A percentile compares a stretch with the other conserved stretches of the same genome.
These are phyloP conservation scores for Chanos chanos DNA, from an alignment of 2,797 vertebrate species.

Conservation along the genomic window DNA sequence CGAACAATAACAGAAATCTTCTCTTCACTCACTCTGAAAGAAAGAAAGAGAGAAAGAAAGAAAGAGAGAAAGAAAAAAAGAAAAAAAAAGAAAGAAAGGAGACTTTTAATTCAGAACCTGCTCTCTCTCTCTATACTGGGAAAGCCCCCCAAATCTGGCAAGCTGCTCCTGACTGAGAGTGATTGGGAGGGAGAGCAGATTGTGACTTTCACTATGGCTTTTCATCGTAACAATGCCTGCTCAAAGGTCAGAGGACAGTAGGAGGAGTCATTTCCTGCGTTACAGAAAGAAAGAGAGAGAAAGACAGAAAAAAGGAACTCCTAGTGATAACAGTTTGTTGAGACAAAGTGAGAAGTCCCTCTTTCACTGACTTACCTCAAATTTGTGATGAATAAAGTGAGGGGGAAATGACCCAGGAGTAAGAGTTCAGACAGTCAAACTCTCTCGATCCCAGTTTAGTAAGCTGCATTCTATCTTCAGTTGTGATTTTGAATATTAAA, in stretches of 20 bases:
- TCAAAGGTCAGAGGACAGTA: not conserved
- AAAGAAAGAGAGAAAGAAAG: not conserved
- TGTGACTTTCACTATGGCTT: not conserved
- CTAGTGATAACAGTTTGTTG: no score
- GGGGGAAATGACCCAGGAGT: no score
- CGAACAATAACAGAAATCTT: constrained; percentile 9
- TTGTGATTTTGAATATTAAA: no score
- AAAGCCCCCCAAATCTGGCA: constrained; percentile 4
- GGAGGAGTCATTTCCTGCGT: no score
- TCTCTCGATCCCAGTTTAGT: no score
- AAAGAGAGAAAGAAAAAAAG: not conserved
- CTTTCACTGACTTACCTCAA: no score
- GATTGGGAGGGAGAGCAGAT: not conserved
- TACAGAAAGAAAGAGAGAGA: no score
- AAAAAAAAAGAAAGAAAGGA: constrained; percentile 8
- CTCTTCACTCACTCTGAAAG: constrained; percentile 5
- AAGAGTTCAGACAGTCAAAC: no score
- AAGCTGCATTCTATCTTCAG: no score
- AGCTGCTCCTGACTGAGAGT: not conserved
- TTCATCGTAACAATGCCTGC: not conserved
- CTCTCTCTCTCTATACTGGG: constrained; percentile 17
- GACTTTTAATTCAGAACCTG: constrained; percentile 12
- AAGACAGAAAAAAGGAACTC: no score
- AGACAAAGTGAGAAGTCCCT: no score
- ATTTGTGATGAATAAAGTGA: no score